These are phyloP conservation scores for Diabrotica undecimpunctata DNA, from an alignment of 1,140 invertebrate genomes.

Conservation along the genomic window DNA sequence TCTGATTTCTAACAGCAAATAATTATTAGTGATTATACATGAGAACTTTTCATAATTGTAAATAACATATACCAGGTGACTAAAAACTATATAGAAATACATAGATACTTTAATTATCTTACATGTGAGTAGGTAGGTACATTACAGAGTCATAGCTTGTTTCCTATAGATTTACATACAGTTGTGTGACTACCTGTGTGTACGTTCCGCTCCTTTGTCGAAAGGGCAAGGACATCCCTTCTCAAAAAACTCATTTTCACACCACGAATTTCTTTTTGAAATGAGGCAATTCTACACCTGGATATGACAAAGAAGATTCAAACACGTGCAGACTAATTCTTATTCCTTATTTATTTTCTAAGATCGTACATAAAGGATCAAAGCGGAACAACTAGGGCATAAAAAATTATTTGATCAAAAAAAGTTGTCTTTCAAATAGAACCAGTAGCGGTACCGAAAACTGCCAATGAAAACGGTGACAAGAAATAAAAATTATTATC, in stretches of 20 bases:
- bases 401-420: not conserved
- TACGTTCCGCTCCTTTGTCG: not conserved
- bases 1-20: too few species aligned
- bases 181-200: not conserved
- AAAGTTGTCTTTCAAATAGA: not conserved
- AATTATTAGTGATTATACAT: too few species aligned
- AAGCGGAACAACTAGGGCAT: not conserved
- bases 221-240: not conserved
- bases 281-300: not conserved
- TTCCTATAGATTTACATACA: not conserved
- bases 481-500: too few species aligned
- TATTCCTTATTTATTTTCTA: conserved; percentile 3
- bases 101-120: too few species aligned
- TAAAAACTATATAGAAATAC: too few species aligned
- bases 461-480: too few species aligned
- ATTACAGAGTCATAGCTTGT: too few species aligned
- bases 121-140: too few species aligned
- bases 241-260: not conserved
- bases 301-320: not conserved
- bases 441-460: not conserved
- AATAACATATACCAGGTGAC: too few species aligned
- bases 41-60: too few species aligned
- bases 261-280: not conserved
- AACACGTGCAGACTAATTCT: conserved; percentile 2
- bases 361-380: not conserved